A percentile compares a stretch with the other conserved stretches of the same genome.
Conservation (phyloP, 1,140 invertebrate genomes). For the Achatina immaculata region DNA sequence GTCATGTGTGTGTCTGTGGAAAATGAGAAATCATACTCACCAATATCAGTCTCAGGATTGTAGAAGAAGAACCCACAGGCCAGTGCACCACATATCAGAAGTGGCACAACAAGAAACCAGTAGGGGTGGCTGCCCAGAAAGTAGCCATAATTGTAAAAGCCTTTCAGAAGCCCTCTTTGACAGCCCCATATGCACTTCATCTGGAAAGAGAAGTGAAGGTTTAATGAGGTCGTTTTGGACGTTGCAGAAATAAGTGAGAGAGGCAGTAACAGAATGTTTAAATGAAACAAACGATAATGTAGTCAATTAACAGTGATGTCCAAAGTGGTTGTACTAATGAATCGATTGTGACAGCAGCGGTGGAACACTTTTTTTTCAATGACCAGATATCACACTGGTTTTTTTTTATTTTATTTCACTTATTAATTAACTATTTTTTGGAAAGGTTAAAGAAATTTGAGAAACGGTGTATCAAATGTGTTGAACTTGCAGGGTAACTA, state of each 20-base stretch:
- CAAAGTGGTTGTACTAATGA: not conserved
- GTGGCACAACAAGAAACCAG: conserved; percentile 30
- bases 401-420: too few species aligned
- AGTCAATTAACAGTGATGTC: not conserved
- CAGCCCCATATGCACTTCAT: conserved; percentile 29
- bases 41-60: conserved; percentile 30
- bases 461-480: too few species aligned
- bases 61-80: conserved; percentile 36
- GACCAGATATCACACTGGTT: too few species aligned
- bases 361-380: too few species aligned
- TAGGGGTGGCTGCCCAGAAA: conserved; percentile 37
- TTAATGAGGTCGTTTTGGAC: not conserved
- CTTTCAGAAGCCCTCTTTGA: not conserved
- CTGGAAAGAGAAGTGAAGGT: not conserved
- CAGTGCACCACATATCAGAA: conserved; percentile 35
- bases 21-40: not conserved
- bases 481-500: too few species aligned
- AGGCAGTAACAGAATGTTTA: not conserved
- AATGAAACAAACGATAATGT: not conserved
- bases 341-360: not conserved
- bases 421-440: too few species aligned
- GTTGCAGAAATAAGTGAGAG: not conserved
- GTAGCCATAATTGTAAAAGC: conserved; percentile 37
- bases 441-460: too few species aligned
- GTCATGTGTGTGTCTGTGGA: too few species aligned